Evolutionary conservation across 2,797 vertebrate species (phyloP).

Genomic region (Tragopan temminckii): DNA sequence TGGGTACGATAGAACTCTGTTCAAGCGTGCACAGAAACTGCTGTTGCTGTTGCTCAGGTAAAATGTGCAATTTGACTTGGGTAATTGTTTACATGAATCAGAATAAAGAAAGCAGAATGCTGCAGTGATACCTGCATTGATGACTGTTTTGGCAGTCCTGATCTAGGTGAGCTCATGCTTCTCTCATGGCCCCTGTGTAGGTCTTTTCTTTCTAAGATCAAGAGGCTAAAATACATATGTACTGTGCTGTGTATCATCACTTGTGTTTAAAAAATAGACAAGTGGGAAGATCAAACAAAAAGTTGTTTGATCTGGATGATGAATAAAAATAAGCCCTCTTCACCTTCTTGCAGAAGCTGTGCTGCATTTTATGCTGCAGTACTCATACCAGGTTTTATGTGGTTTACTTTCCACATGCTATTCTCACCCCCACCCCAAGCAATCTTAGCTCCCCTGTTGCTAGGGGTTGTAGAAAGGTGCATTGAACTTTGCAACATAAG

Average conservation of each 20-base stretch:
- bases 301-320: background rate
- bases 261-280: background rate
- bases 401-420: background rate
- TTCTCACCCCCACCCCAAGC: background rate
- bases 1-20: background rate
- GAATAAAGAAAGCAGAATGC: conserved; percentile 25
- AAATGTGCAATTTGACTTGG: conserved; percentile 24
- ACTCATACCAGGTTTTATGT: background rate
- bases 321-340: background rate
- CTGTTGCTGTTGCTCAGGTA: conserved; percentile 14
- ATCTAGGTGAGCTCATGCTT: background rate
- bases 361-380: background rate
- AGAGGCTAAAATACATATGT: background rate
- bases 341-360: background rate
- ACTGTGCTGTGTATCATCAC: background rate
- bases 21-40: background rate
- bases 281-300: background rate
- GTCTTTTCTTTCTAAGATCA: background rate
- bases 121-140: background rate
- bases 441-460: background rate
- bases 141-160: background rate
- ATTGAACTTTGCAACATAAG: background rate
- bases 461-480: background rate
- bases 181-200: background rate
- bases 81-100: conserved; percentile 50